Conservation (phyloP, 2,888 invertebrate species). For the Cyaniris semiargus region DNA sequence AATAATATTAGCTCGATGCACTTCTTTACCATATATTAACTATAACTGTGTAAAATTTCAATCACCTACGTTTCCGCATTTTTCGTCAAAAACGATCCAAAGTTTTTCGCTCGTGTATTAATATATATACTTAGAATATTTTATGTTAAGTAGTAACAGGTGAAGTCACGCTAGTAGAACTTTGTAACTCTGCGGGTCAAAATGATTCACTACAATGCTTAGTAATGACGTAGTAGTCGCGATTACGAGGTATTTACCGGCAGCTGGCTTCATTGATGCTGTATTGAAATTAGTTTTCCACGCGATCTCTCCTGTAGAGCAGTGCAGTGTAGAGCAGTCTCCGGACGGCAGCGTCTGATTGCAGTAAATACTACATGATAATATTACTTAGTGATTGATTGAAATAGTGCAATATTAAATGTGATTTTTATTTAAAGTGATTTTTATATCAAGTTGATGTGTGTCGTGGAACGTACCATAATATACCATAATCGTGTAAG, state of each 20-base stretch:
- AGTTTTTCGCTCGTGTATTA: no score
- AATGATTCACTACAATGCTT: constrained; percentile 31
- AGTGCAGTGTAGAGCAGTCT: constrained; percentile 58
- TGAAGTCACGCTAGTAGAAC: not conserved
- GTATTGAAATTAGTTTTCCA: constrained; percentile 72
- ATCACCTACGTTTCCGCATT: no score
- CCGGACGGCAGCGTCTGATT: constrained; percentile 49
- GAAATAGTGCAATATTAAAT: not conserved
- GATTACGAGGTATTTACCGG: constrained; percentile 27
- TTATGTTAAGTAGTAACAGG: not conserved
- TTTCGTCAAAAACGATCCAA: no score
- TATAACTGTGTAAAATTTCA: no score
- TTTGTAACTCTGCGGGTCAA: not conserved
- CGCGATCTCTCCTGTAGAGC: constrained; percentile 75
- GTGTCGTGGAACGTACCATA: not conserved
- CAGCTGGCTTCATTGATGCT: constrained; percentile 58
- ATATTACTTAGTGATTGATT: not conserved
- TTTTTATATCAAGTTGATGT: not conserved
- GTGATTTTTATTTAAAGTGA: not conserved
- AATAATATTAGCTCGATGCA: no score
- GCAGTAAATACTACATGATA: not conserved
- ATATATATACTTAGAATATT: no score
- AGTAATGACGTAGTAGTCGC: constrained; percentile 28
- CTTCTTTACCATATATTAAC: no score
- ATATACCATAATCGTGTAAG: no score